Conservation (phyloP, 2,888 invertebrate genomes). For the Idaea biselata region DNA sequence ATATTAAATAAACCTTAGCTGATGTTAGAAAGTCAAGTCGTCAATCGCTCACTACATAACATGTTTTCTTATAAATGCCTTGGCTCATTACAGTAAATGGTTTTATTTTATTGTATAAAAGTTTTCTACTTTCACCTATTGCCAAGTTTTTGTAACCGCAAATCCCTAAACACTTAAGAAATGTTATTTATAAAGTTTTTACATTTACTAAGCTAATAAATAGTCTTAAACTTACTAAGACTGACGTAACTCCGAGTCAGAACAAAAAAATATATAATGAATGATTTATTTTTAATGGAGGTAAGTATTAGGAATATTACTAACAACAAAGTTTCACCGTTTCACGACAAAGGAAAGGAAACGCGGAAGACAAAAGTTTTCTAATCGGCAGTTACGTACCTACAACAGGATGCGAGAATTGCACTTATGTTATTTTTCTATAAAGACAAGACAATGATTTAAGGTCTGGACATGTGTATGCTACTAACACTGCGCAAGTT, state of each 20-base stretch:
- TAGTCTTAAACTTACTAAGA: conserved; percentile 18
- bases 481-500: conserved; percentile 51
- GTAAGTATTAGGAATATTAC: conserved; percentile 30
- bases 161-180: not conserved
- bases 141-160: not conserved
- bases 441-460: conserved; percentile 57
- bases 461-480: conserved; percentile 42
- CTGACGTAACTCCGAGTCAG: conserved; percentile 16
- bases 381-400: conserved; percentile 43
- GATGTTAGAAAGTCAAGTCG: too few species aligned
- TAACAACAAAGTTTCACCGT: conserved; percentile 28
- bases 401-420: conserved; percentile 44
- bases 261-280: conserved; percentile 18
- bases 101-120: not conserved
- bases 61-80: not conserved
- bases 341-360: conserved; percentile 28
- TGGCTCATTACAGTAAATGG: not conserved
- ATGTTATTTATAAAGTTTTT: conserved; percentile 21
- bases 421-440: conserved; percentile 60
- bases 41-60: too few species aligned
- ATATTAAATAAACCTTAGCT: too few species aligned
- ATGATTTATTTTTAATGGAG: conserved; percentile 36
- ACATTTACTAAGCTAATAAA: conserved; percentile 21
- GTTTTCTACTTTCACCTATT: not conserved
- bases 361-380: conserved; percentile 37